Evolutionary conservation across 2,888 invertebrate genomes (phyloP), one percentile per base, ranked within the genome.

Genomic region (Acrocyrtus sp.): DNA sequence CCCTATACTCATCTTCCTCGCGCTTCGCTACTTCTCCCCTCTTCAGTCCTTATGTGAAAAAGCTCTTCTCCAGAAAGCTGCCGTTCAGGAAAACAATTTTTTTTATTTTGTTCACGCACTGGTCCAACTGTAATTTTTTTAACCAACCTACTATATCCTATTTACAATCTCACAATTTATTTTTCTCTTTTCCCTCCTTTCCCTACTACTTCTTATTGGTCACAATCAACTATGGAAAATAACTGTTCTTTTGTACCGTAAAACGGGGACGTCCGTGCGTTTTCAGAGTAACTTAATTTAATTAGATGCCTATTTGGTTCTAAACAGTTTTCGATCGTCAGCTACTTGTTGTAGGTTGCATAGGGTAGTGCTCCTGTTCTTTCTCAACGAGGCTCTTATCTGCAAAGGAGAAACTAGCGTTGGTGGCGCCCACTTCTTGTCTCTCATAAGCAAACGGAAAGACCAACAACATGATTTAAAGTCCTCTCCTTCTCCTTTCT

Each of bases 401-500:
- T 41, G 65, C 56, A 63, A 39, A 29, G 43, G 58, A 51, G 47
- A 29, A 61, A 48, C 27, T 61, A 45, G 48, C 22, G 19, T 29
- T 8, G 12, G 43, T 27, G n/a, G 53, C 62, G 48, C 57, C 56
- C 54, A 50, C 41, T 53, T 50, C 24, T 17, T 47, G n/a, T n/a
- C n/a, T 24, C 48, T 69, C 54, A 69, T 62, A 61, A 69, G 26
- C 56, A 24, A 61, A 39, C 43, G 53, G 69, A 69, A 61, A 69
- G 69, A 69, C 62, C 53, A 60, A 50, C 45, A 50, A 62, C 69
- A 69, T 69, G 62, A 27, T 69, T 57, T 43, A 56, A 26, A 61
- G 60, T 54, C 17, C 50, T 56, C 50, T 26, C 47, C 62, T 41
- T 39, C 15, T 6, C 27, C 53, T 47, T 12, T 47, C 17, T 17